Base-by-base conservation (phyloP, 1,140 invertebrate species). In the Formica exsecta region DNA sequence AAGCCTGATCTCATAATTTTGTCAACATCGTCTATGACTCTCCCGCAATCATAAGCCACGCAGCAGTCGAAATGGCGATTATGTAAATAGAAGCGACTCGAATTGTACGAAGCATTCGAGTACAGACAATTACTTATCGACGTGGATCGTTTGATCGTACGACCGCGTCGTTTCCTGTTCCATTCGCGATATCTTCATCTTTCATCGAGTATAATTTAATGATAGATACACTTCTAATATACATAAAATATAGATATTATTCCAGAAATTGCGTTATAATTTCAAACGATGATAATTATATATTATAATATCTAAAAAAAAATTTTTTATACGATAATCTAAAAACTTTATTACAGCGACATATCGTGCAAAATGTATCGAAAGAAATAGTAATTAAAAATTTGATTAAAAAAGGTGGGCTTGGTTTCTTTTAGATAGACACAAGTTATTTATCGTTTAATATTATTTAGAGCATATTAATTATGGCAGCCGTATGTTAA, bases 1-100 rank as follows among this genome's bases (percentile, higher is more conserved):
- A 70, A 70, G 51, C 65, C 57, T 65, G 79, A 73, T 73, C 68
- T 83, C 68, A 48, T 83, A 73, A 83, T 83, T 83, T 83, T 83
- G 68, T 83, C 79, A 83, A 83, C 79, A 61, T 83, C 29, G 79
- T 36, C 79, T 54, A 83, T 74, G 68, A 83, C 38, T 68, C n/a
- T 32, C 11, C 54, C 54, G 79, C 66, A 73, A 41, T 81, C 77
- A 59, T 32, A 59, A 59, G 66, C 68, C 38, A 61, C 68, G 68
- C 68, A 73, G 68, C 38, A 36, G 68, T 61, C 38, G 79, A 83
- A 83, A 83, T 83, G 68, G 41, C 68, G 68, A 83, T 83, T 83
- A 81, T 83, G 68, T 57, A 83, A 83, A 83, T 83, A 22, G 36
- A 29, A 59, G 51, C 66, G 22, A 51, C 54, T 81, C 66, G 57